Conservation (phyloP, 2,113 vertebrate species). For the Phalacrocorax aristotelis region DNA sequence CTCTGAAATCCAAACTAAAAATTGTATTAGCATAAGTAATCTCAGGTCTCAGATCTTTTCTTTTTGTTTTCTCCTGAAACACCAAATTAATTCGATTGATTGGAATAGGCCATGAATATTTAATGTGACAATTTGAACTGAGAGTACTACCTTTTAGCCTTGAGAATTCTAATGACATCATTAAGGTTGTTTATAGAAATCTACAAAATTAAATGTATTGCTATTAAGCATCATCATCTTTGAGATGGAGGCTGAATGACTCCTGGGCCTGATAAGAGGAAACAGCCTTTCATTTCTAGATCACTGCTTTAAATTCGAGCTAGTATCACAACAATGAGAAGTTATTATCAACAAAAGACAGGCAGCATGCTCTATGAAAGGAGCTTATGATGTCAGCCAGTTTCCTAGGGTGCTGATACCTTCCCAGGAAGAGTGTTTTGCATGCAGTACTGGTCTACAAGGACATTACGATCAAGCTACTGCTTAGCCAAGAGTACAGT, state of each 20-base stretch:
- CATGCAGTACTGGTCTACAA: not conserved
- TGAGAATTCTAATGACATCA: not conserved
- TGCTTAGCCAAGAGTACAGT: not conserved
- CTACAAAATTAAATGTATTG: not conserved
- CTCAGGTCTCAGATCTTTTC: not conserved
- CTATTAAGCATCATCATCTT: not conserved
- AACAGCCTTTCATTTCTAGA: not conserved
- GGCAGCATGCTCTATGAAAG: not conserved
- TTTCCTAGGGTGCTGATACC: not conserved
- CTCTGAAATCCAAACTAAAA: not conserved
- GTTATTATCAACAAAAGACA: not conserved
- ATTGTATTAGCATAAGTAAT: not conserved
- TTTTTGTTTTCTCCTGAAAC: not conserved
- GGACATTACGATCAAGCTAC: not conserved
- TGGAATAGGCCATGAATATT: not conserved
- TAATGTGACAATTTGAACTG: constrained; percentile 21
- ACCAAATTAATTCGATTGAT: constrained; percentile 34
- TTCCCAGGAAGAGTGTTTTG: not conserved
- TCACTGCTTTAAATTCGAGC: not conserved
- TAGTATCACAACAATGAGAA: not conserved
- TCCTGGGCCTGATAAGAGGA: not conserved
- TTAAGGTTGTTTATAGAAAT: constrained; percentile 4
- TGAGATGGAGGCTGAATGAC: not conserved
- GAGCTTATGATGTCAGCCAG: not conserved
- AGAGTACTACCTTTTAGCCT: not conserved